A percentile compares a stretch with the other conserved stretches of the same genome.
These are phyloP conservation scores for Hesperophylax magnus DNA, from an alignment of 1,140 invertebrate species.

Conservation along the genomic window DNA sequence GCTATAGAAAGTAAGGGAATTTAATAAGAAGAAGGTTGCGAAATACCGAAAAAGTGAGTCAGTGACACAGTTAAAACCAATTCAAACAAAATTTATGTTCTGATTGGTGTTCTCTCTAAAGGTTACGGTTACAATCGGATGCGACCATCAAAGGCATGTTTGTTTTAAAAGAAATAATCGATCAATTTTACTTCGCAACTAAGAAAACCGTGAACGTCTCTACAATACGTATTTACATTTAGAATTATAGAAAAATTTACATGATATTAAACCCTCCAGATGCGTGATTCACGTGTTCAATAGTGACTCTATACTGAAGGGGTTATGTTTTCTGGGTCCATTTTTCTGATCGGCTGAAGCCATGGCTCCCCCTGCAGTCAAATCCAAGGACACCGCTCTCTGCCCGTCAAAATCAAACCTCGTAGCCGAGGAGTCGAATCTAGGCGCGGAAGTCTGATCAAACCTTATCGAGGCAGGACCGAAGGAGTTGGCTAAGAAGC, in stretches of 20 bases:
- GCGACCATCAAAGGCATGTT: no score
- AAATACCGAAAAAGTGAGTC: no score
- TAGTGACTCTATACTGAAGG: conserved; percentile 89
- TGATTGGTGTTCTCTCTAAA: no score
- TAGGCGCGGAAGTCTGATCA: conserved; percentile 59
- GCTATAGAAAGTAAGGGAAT: no score
- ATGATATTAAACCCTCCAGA: neutral
- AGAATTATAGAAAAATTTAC: conserved; percentile 7
- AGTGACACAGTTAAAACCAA: no score
- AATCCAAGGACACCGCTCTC: conserved; percentile 67
- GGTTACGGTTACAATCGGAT: no score
- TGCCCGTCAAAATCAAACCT: conserved; percentile 68
- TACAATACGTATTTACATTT: no score
- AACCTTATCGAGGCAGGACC: conserved; percentile 40
- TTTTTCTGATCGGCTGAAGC: conserved; percentile 54
- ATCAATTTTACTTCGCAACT: no score
- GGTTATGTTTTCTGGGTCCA: conserved; percentile 73
- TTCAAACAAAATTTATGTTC: no score
- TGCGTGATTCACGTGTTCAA: conserved; percentile 77
- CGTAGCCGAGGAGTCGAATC: conserved; percentile 18
- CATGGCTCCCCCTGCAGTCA: conserved; percentile 62
- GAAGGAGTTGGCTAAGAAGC: conserved; percentile 66
- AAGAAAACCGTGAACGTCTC: no score
- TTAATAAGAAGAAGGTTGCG: no score
- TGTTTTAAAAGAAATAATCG: neutral